Evolutionary conservation across 2,888 invertebrate genomes (phyloP).

Genomic region (Xestia sexstrigata): DNA sequence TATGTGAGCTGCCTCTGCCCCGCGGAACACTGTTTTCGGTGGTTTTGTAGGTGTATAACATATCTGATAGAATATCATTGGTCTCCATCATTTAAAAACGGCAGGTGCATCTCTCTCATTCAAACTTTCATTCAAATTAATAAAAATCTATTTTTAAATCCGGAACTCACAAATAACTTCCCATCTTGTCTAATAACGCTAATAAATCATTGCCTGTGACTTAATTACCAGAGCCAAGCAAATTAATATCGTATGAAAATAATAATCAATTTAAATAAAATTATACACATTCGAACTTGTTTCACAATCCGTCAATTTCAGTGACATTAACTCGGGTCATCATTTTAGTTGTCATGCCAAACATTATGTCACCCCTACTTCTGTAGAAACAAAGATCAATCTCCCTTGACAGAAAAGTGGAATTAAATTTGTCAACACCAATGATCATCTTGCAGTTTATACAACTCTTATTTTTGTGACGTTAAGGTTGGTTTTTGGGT

Average conservation of each 20-base stretch:
- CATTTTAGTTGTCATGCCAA: constrained; percentile 42
- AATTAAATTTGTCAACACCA: constrained; percentile 58
- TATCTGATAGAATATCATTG: too few relatives aligned
- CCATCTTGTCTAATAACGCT: constrained; percentile 42
- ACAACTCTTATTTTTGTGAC: constrained; percentile 7
- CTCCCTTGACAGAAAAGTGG: constrained; percentile 56
- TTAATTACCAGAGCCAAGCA: constrained; percentile 48
- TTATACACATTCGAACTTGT: constrained; percentile 53
- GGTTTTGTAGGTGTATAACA: too few relatives aligned
- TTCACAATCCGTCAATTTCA: constrained; percentile 67
- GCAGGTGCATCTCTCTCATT: constrained; percentile 9
- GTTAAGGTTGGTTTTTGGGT: constrained; percentile 61
- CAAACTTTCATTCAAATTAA: constrained; percentile 40
- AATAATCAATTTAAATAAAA: constrained; percentile 64
- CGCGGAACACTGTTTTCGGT: too few relatives aligned
- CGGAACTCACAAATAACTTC: constrained; percentile 45
- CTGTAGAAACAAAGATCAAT: constrained; percentile 49
- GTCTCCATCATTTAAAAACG: not conserved
- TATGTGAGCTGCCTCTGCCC: too few relatives aligned
- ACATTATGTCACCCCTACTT: constrained; percentile 29
- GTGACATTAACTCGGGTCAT: constrained; percentile 61
- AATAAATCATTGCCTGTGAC: constrained; percentile 43
- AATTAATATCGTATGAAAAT: constrained; percentile 50
- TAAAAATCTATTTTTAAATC: constrained; percentile 21
- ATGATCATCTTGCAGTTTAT: constrained; percentile 17